Conservation (phyloP, 2,797 vertebrate genomes). For the Falco biarmicus region DNA sequence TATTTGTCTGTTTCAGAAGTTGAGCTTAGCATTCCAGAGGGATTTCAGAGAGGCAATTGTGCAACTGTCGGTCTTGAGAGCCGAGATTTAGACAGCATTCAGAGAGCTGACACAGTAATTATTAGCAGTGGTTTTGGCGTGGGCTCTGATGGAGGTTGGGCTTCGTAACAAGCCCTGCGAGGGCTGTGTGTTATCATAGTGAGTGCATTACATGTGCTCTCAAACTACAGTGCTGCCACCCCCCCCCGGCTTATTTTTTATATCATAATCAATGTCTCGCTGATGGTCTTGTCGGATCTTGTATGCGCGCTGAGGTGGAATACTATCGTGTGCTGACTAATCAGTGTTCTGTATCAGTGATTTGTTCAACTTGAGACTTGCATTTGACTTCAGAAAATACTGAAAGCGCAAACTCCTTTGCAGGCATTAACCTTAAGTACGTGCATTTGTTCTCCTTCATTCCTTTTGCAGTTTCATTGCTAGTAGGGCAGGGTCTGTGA, state of each 20-base stretch:
- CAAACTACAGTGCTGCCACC: constrained; percentile 37
- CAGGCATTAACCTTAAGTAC: not conserved
- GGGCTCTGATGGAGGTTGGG: constrained; percentile 76
- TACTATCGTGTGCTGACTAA: not conserved
- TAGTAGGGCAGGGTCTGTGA: not conserved
- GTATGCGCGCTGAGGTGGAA: not conserved
- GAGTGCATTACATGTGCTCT: constrained; percentile 39
- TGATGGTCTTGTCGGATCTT: constrained; percentile 4
- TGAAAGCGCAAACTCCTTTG: not conserved
- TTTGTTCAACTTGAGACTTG: not conserved
- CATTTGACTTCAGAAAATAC: not conserved
- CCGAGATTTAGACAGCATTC: constrained; percentile 71
- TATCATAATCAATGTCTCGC: constrained; percentile 39
- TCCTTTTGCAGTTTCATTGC: not conserved
- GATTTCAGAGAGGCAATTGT: constrained; percentile 65
- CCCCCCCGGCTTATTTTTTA: constrained; percentile 17
- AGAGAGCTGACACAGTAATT: constrained; percentile 72
- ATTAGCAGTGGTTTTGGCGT: constrained; percentile 68
- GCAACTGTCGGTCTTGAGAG: constrained; percentile 78
- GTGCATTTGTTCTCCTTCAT: not conserved
- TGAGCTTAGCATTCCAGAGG: constrained; percentile 74
- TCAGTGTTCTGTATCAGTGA: not conserved
- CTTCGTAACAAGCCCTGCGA: constrained; percentile 75
- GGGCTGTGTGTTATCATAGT: constrained; percentile 54
- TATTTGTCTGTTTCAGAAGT: constrained; percentile 68